Evolutionary conservation across 2,888 invertebrate genomes (phyloP).

Genomic region (Chrysolina haemoptera): DNA sequence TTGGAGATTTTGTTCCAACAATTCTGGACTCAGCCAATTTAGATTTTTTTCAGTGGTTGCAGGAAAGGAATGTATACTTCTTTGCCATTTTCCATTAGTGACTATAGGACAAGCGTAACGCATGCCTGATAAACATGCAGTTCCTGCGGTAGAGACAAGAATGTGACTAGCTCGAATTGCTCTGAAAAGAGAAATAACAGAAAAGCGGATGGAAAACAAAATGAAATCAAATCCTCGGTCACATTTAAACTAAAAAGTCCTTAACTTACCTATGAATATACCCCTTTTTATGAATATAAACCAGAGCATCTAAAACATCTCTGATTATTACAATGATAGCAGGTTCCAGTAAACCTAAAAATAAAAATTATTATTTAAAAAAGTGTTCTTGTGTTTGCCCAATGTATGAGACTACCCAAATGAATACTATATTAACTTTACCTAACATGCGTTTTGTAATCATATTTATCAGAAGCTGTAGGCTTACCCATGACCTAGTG

Average conservation of each 20-base stretch:
- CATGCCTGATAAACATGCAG: conserved; percentile 84
- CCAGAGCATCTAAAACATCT: conserved; percentile 84
- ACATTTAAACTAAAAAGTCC: background rate
- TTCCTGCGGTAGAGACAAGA: conserved; percentile 80
- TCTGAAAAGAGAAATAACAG: conserved; percentile 70
- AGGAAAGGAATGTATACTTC: conserved; percentile 83
- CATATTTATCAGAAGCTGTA: too few species aligned
- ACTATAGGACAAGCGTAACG: conserved; percentile 84
- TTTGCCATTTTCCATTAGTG: conserved; percentile 79
- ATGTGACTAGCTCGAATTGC: conserved; percentile 89
- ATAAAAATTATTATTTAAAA: conserved; percentile 5
- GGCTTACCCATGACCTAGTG: too few species aligned
- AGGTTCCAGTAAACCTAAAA: conserved; percentile 83
- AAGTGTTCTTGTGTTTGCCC: background rate
- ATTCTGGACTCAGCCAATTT: conserved; percentile 94
- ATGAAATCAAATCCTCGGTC: background rate
- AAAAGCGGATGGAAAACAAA: background rate
- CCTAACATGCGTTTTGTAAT: too few species aligned
- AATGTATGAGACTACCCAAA: too few species aligned
- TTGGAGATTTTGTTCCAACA: conserved; percentile 81
- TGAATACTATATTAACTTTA: too few species aligned
- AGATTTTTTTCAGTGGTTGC: conserved; percentile 79
- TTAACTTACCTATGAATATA: conserved; percentile 84
- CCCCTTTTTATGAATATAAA: conserved; percentile 88
- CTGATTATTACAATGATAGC: conserved; percentile 85